Percentiles rank a stretch among this genome's conserved stretches.
These are phyloP conservation scores for Hemicordylus capensis DNA, from an alignment of 2,113 vertebrate species.

Conservation along the genomic window DNA sequence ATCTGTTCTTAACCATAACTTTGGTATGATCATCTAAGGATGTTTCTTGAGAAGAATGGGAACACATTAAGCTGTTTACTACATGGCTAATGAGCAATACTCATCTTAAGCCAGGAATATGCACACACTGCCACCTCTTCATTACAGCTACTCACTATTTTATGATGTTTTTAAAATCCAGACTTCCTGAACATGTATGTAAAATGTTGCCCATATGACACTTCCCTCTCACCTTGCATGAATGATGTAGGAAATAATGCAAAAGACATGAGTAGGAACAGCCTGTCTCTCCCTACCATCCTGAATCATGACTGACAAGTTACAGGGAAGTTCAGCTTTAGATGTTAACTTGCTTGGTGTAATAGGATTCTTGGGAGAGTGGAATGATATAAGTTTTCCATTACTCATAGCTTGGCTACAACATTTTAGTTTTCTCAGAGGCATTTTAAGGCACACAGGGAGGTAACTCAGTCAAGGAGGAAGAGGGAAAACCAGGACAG, in stretches of 20 bases:
- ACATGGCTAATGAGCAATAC: background rate
- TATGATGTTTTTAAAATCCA: background rate
- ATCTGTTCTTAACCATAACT: background rate
- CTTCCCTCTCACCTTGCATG: background rate
- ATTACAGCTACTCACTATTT: background rate
- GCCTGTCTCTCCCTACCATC: background rate
- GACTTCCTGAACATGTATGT: rapidly evolving
- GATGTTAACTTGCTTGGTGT: background rate
- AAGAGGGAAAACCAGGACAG: constrained; percentile 55
- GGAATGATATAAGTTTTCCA: constrained; percentile 30
- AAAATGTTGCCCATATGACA: background rate
- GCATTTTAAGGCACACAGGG: constrained; percentile 53
- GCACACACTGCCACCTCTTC: background rate
- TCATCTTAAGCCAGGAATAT: background rate
- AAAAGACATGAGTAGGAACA: background rate
- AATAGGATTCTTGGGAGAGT: background rate
- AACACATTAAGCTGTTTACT: background rate
- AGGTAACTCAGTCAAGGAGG: constrained; percentile 62
- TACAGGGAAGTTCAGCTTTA: background rate
- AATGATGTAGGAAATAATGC: background rate
- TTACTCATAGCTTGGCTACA: constrained; percentile 62
- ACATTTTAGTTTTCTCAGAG: constrained; percentile 46
- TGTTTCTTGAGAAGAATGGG: background rate
- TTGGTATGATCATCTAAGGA: background rate
- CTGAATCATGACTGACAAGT: rapidly evolving